A percentile compares a stretch with the other conserved stretches of the same genome.
These are phyloP conservation scores for Scaptomyza hsui DNA, from an alignment of 1,140 invertebrate species.

Conservation along the genomic window DNA sequence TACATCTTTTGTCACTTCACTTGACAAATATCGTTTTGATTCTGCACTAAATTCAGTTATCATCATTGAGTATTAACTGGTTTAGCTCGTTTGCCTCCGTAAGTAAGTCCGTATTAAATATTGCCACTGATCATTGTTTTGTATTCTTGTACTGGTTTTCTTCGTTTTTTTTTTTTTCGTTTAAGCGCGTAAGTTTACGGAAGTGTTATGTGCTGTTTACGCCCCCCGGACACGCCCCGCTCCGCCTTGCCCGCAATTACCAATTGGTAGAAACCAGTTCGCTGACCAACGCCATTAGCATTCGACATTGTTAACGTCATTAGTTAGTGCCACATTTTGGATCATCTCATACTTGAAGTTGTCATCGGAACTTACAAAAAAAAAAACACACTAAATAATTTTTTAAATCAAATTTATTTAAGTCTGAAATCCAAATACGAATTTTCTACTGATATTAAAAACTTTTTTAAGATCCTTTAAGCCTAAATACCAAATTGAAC, in stretches of 20 bases:
- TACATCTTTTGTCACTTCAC: background rate
- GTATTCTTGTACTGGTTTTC: constrained; percentile 54
- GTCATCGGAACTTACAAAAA: constrained; percentile 8
- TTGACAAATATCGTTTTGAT: constrained; percentile 41
- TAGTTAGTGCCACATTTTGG: constrained; percentile 52
- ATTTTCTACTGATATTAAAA: too few relatives aligned
- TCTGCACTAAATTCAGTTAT: constrained; percentile 44
- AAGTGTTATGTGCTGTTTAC: constrained; percentile 60
- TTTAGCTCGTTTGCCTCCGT: constrained; percentile 48
- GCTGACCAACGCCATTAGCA: constrained; percentile 22
- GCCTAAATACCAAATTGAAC: too few relatives aligned
- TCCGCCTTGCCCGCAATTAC: constrained; percentile 55
- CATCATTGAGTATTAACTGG: constrained; percentile 54
- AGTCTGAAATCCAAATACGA: too few relatives aligned
- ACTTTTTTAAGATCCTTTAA: too few relatives aligned
- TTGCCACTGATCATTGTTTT: constrained; percentile 62
- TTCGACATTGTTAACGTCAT: constrained; percentile 64
- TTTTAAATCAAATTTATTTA: too few relatives aligned
- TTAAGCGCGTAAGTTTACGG: constrained; percentile 63
- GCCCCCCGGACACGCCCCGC: constrained; percentile 21
- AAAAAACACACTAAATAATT: background rate
- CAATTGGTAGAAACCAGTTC: constrained; percentile 53
- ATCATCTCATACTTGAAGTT: constrained; percentile 39
- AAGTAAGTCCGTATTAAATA: constrained; percentile 36
- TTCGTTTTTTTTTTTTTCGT: constrained; percentile 33